Conservation (phyloP, 2,888 invertebrate genomes). For the Drosophila diplacantha region DNA sequence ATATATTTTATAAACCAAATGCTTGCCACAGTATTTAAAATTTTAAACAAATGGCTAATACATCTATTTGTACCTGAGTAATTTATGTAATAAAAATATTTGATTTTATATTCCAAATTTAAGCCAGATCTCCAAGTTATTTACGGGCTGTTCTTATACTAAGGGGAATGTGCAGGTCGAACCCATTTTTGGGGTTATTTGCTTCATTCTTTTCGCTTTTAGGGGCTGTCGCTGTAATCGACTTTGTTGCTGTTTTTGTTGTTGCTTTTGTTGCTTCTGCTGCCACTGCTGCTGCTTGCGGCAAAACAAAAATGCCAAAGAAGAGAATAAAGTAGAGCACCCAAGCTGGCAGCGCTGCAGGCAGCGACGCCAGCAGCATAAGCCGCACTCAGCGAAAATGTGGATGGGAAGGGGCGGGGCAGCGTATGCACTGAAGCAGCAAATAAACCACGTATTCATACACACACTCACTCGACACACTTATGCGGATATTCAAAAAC, state of each 20-base stretch:
- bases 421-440: constrained; percentile 71
- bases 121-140: constrained; percentile 3
- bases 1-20: too few relatives aligned
- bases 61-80: too few relatives aligned
- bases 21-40: too few relatives aligned
- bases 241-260: constrained; percentile 54
- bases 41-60: too few relatives aligned
- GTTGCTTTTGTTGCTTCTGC: constrained; percentile 24
- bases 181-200: not conserved
- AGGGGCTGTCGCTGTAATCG: constrained; percentile 54
- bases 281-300: constrained; percentile 50
- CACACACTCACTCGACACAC: constrained; percentile 48
- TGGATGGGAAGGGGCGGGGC: constrained; percentile 5
- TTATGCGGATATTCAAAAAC: constrained; percentile 48
- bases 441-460: constrained; percentile 68
- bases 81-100: not conserved
- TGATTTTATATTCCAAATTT: not conserved
- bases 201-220: constrained; percentile 32
- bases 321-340: constrained; percentile 69
- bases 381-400: constrained; percentile 49
- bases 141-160: constrained; percentile 19
- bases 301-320: constrained; percentile 59
- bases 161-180: constrained; percentile 14
- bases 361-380: constrained; percentile 48
- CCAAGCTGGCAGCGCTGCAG: constrained; percentile 46